Evolutionary conservation across 2,888 invertebrate genomes (phyloP), one percentile per base, ranked within the genome.

Genomic region (Ectobius pallidus): DNA sequence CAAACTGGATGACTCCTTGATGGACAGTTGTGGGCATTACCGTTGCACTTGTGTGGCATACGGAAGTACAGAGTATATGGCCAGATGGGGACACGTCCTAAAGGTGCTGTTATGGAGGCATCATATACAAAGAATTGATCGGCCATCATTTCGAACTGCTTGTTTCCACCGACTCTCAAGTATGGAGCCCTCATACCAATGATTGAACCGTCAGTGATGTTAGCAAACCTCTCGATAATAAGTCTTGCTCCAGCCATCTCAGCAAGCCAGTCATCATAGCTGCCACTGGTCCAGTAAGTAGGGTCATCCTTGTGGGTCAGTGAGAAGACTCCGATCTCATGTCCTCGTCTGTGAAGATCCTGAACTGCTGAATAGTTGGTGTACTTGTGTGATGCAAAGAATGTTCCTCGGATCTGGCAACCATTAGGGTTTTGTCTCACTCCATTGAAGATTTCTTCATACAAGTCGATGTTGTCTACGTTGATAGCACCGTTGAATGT

Each of bases 41-140:
- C 95, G 83, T 95, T 95, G 83, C 96, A 96, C 83, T 94, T 95
- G 86, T 97, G 96, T 0, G 96, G 95, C 94, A 97, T 95, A 76
- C 95, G 90, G 91, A 95, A 97, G 86, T 97, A 97, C 27, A 98
- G 86, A 2, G 97, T 97, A 86, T 97, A 98, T 0, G 98, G 98
- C 97, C 97, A 98, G 82, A 95, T 94, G 69, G 96, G 96, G 30
- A 95, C 95, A 65, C 95, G 91, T 42, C 92, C 89, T 71, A 95
- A 86, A 0, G 95, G 93, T 30, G 96, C 96, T 1, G 95, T 95
- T 80, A 97, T 96, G 14, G 96, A 96, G 27, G 96, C 95, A 82
- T 97, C 97, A 82, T 97, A 97, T 7, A 94, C 92, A 83, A 96
- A 96, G 85, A 93, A 95, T 82, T 96, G 94, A 83, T 96, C 95